Percentiles rank a stretch among this genome's conserved stretches.
Evolutionary conservation across 2,888 invertebrate species (phyloP).

Genomic region (Embidobia sp.): DNA sequence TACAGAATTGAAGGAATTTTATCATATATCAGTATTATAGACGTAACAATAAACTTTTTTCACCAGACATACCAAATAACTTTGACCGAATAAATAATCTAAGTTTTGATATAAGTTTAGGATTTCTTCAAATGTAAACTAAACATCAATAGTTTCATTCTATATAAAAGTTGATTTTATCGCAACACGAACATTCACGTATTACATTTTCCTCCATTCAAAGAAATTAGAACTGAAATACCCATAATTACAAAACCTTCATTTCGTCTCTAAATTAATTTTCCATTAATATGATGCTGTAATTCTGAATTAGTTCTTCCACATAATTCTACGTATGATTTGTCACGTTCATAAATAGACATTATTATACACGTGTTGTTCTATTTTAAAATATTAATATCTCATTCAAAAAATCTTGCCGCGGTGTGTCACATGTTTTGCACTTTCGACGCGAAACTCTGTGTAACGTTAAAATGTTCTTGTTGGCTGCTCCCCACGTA

Average conservation of each 20-base stretch:
- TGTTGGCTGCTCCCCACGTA: constrained; percentile 29
- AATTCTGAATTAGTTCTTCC: no score
- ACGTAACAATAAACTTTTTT: constrained; percentile 68
- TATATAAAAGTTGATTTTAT: background rate
- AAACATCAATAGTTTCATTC: constrained; percentile 1
- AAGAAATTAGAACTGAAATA: no score
- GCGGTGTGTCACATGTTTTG: constrained; percentile 23
- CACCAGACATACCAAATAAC: constrained; percentile 69
- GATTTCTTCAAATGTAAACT: no score
- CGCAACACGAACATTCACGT: no score
- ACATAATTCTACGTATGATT: background rate
- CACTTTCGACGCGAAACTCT: constrained; percentile 30
- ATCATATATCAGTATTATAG: constrained; percentile 64
- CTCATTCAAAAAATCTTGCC: constrained; percentile 27
- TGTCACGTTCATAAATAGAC: constrained; percentile 12
- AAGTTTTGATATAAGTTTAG: no score
- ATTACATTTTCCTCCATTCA: no score
- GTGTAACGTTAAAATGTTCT: constrained; percentile 31
- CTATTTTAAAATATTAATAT: constrained; percentile 23
- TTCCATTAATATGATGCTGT: background rate
- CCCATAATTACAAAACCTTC: no score
- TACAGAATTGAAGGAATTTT: constrained; percentile 66
- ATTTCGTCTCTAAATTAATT: background rate
- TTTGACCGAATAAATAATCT: constrained; percentile 67
- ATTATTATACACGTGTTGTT: constrained; percentile 9